Evolutionary conservation across 2,113 vertebrate species (phyloP).

Genomic region (Trinectes maculatus): DNA sequence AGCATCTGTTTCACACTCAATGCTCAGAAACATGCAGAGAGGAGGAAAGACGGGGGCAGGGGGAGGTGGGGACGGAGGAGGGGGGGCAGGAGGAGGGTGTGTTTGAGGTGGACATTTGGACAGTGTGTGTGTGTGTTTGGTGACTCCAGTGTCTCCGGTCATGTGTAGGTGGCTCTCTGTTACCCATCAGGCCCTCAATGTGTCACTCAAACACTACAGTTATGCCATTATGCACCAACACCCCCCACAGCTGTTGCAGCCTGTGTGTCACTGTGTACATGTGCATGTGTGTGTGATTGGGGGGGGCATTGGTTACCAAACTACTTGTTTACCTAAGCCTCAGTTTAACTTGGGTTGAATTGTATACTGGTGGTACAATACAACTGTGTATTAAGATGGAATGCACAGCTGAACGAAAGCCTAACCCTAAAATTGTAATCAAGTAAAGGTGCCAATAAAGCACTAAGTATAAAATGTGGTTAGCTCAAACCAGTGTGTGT

Average conservation of each 20-base stretch:
- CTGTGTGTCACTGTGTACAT: conserved; percentile 49
- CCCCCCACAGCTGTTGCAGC: conserved; percentile 69
- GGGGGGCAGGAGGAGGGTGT: not conserved
- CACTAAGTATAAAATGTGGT: too few relatives aligned
- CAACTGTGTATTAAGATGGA: conserved; percentile 16
- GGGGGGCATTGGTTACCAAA: conserved; percentile 37
- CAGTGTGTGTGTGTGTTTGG: conserved; percentile 15
- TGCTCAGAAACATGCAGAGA: conserved; percentile 48
- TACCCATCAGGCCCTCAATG: conserved; percentile 67
- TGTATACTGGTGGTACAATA: conserved; percentile 29
- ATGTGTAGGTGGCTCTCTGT: conserved; percentile 55
- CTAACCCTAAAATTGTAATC: not conserved
- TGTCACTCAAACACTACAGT: conserved; percentile 73
- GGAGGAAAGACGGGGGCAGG: too few relatives aligned
- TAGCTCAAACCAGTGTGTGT: not conserved
- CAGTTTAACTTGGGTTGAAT: conserved; percentile 37
- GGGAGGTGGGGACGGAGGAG: not conserved
- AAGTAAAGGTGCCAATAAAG: not conserved
- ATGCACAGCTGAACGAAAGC: conserved; percentile 1
- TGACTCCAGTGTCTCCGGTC: conserved; percentile 36
- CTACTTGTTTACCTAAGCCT: conserved; percentile 66
- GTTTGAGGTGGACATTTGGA: conserved; percentile 42
- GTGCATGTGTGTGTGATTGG: conserved; percentile 3
- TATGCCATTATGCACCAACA: conserved; percentile 64
- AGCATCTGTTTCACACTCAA: conserved; percentile 75